A percentile compares a stretch with the other conserved stretches of the same genome.
These are phyloP conservation scores for Capromys pilorides DNA, from an alignment of 2,797 vertebrate species.

Conservation along the genomic window DNA sequence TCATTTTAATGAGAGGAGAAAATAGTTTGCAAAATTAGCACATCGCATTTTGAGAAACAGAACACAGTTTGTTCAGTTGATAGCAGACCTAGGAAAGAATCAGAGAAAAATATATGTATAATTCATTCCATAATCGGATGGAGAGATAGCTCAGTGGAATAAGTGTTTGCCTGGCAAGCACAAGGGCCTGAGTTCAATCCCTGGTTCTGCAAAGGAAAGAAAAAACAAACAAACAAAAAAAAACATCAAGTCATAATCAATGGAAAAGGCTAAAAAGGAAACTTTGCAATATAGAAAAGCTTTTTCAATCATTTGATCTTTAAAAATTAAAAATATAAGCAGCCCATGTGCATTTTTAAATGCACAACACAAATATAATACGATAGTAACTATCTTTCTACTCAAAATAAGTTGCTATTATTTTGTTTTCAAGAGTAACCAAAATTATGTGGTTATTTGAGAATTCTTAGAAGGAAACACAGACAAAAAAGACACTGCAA, in stretches of 20 bases:
- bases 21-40: conserved; percentile 20
- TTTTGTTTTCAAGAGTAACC: conserved; percentile 47
- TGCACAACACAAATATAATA: background rate
- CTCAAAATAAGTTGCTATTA: background rate
- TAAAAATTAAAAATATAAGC: conserved; percentile 10
- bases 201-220: no score
- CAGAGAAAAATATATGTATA: conserved; percentile 8
- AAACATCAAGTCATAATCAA: no score
- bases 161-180: no score
- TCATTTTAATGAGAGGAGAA: background rate
- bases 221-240: no score
- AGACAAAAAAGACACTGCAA: background rate
- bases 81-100: background rate
- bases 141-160: no score
- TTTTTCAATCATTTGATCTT: background rate
- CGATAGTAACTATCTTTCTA: background rate
- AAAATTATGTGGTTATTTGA: background rate
- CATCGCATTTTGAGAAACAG: background rate
- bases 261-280: background rate
- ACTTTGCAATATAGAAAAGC: background rate
- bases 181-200: no score
- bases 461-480: conserved; percentile 20
- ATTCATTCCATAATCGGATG: background rate
- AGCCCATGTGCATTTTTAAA: background rate
- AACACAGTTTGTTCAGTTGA: background rate